A percentile compares a stretch with the other conserved stretches of the same genome.
These are phyloP conservation scores for Hyperoplus lanceolatus DNA, from an alignment of 2,797 vertebrate species.

Conservation along the genomic window DNA sequence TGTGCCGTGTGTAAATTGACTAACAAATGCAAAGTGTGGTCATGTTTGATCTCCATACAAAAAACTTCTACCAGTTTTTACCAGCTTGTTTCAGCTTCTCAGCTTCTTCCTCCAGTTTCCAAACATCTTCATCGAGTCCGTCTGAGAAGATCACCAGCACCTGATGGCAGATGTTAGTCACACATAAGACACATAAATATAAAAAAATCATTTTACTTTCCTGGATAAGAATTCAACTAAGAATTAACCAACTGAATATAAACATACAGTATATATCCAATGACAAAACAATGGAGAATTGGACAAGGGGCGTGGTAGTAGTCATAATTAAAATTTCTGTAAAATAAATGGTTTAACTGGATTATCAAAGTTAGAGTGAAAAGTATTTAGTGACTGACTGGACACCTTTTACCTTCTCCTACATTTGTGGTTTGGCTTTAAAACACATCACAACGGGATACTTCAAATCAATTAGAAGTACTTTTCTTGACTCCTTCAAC, in stretches of 20 bases:
- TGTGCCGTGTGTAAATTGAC: no score
- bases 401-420: not conserved
- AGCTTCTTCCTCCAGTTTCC: conserved; percentile 79
- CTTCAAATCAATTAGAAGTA: not conserved
- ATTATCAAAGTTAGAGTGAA: not conserved
- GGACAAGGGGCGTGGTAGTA: not conserved
- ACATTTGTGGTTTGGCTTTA: conserved; percentile 11
- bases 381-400: no score
- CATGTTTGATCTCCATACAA: not conserved
- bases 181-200: not conserved
- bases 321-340: not conserved
- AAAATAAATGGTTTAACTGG: not conserved
- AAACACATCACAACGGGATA: not conserved
- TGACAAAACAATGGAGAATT: not conserved
- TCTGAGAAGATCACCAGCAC: conserved; percentile 92
- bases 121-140: conserved; percentile 86
- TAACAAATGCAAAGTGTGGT: not conserved
- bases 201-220: not conserved
- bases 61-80: conserved; percentile 12
- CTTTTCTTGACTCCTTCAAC: not conserved
- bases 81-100: conserved; percentile 76
- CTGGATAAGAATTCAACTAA: not conserved
- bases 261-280: not conserved
- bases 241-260: not conserved
- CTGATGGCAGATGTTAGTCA: conserved; percentile 65